A percentile compares a stretch with the other conserved stretches of the same genome.
Evolutionary conservation across 2,113 vertebrate species (phyloP).

Genomic region (Orthonyx spaldingii): DNA sequence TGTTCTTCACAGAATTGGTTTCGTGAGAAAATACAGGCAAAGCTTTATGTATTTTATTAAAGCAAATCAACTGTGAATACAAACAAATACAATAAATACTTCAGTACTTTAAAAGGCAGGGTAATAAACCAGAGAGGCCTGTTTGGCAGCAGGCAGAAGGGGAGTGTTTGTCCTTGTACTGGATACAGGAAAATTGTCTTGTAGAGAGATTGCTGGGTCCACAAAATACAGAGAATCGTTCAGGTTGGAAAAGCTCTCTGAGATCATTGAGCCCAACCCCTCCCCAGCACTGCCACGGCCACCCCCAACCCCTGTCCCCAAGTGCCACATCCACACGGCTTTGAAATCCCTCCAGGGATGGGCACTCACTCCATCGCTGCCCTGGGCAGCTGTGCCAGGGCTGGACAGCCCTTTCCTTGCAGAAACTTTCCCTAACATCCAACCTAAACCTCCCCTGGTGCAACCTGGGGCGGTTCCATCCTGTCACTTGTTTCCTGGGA

Average conservation of each 20-base stretch:
- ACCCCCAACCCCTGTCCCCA: not conserved
- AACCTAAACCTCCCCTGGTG: not conserved
- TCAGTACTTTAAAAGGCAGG: not conserved
- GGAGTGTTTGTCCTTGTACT: not conserved
- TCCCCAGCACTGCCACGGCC: not conserved
- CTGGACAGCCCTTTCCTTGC: no score
- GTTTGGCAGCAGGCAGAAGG: not conserved
- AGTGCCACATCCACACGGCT: not conserved
- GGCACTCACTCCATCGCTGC: not conserved
- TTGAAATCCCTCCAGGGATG: no score
- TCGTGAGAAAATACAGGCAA: not conserved
- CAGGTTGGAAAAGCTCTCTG: not conserved
- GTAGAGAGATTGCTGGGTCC: not conserved
- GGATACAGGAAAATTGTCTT: not conserved
- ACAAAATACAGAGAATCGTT: not conserved
- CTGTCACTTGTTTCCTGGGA: not conserved
- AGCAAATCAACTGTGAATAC: not conserved
- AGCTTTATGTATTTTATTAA: not conserved
- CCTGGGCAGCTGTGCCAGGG: not conserved
- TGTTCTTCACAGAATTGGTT: not conserved
- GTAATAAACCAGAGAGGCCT: not conserved
- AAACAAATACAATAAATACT: not conserved
- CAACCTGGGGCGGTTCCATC: accelerated
- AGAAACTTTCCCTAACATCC: not conserved
- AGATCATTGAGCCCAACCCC: not conserved